Evolutionary conservation across 2,113 vertebrate species (phyloP).

Genomic region (Glareola pratincola): DNA sequence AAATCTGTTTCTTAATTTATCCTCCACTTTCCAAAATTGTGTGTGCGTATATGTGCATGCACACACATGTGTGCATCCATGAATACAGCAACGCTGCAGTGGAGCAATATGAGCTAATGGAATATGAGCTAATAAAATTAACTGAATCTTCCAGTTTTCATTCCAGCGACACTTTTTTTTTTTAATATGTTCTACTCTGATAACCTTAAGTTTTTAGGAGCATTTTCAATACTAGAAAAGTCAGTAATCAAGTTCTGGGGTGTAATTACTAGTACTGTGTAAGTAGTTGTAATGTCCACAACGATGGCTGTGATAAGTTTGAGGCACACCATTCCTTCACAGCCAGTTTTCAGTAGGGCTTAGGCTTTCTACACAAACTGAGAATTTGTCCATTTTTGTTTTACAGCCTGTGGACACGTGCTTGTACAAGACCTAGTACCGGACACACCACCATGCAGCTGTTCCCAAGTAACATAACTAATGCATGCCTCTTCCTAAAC

Average conservation of each 20-base stretch:
- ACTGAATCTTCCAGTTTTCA: not conserved
- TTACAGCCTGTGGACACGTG: not conserved
- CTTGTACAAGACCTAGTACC: not conserved
- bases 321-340: not conserved
- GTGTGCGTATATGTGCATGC: not conserved
- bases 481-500: not conserved
- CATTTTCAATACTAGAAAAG: not conserved
- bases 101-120: not conserved
- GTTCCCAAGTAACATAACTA: not conserved
- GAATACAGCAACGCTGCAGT: not conserved
- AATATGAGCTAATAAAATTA: not conserved
- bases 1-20: not conserved
- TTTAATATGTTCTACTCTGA: not conserved
- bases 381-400: not conserved
- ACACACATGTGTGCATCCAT: fast-evolving
- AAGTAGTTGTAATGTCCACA: not conserved
- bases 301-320: not conserved
- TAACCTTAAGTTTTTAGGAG: not conserved
- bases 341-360: not conserved
- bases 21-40: not conserved
- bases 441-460: not conserved
- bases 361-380: not conserved
- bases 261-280: not conserved
- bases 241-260: not conserved
- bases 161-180: not conserved